Base-by-base conservation (phyloP, 1,140 invertebrate genomes). In the Heliconius hermathena region DNA sequence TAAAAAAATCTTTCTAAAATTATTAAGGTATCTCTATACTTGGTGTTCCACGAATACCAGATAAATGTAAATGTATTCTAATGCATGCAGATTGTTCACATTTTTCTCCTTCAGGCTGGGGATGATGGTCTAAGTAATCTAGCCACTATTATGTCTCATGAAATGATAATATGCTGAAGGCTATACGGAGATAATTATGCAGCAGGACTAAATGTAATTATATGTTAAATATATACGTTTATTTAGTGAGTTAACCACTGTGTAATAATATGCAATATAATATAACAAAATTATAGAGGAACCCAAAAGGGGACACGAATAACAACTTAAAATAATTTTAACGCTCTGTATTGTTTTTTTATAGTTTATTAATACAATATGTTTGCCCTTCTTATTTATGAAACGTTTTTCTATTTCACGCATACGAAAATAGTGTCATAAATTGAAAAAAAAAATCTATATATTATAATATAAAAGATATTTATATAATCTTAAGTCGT, bases 11-110 rank as follows among this genome's bases (percentile, higher is more conserved):
- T 5, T 29, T 66, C 26, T 26, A 66, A 66, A 66, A 29, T 66
- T 66, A 29, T 66, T 66, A n/a, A 66, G 60, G 3, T 66, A 4
- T 22, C 13, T n/a, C 11, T 16, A 66, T 66, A 66, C 60, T 29
- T 29, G 13, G 26, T 16, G 22, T 66, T 66, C 26, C 60, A 13
- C 60, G 60, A 66, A 66, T 66, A 66, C 26, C 60, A 66, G 22
- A 26, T 13, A 66, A 26, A 66, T 66, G 60, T 66, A 66, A 66
- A 66, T 66, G 13, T 66, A 66, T 66, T 66, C 60, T 29, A 66
- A 66, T 66, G 60, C 26, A 66, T 66, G 60, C 26, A 66, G 60
- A 66, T 66, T 66, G 26, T 66, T 66, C n/a, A 66, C 60, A 66
- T 66, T 66, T 66, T 66, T 66, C 60, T 13, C 60, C 60, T 66